These are phyloP conservation scores for Ischnura elegans DNA, from an alignment of 2,888 invertebrate species.

Conservation along the genomic window DNA sequence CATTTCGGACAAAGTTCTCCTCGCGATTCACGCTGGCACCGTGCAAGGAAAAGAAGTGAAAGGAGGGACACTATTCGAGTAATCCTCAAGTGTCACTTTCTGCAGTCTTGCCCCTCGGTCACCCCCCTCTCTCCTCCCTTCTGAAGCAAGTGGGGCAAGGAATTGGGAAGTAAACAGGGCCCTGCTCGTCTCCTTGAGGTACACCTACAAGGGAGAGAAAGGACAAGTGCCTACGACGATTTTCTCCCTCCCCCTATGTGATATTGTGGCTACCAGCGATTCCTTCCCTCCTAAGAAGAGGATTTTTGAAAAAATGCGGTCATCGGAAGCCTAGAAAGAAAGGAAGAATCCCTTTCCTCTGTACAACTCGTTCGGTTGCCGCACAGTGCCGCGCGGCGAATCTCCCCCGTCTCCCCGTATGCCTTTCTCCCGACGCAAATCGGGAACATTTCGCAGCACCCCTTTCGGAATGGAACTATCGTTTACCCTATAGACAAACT, in stretches of 20 bases:
- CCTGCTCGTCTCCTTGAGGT: background rate
- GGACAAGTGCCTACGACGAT: background rate
- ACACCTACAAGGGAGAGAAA: background rate
- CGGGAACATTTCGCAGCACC: too few relatives aligned
- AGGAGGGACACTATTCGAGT: background rate
- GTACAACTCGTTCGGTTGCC: too few relatives aligned
- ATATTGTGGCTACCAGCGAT: background rate
- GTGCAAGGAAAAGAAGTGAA: background rate
- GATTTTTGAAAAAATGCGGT: too few relatives aligned
- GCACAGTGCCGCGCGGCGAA: too few relatives aligned
- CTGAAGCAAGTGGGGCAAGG: background rate
- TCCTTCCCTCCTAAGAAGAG: background rate
- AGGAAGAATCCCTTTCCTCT: too few relatives aligned
- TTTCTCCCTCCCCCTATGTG: background rate
- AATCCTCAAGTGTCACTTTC: background rate
- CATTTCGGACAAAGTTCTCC: background rate
- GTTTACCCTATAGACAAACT: too few relatives aligned
- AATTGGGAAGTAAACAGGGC: background rate
- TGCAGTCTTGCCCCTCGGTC: background rate
- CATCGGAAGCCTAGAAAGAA: too few relatives aligned
- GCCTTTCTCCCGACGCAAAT: too few relatives aligned
- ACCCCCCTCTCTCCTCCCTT: background rate
- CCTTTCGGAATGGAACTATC: too few relatives aligned
- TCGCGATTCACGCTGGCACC: background rate
- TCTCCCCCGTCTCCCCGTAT: too few relatives aligned